phyloP scores from a whole-genome alignment of 2,797 vertebrate species.

The Lateolabrax maculatus region DNA sequence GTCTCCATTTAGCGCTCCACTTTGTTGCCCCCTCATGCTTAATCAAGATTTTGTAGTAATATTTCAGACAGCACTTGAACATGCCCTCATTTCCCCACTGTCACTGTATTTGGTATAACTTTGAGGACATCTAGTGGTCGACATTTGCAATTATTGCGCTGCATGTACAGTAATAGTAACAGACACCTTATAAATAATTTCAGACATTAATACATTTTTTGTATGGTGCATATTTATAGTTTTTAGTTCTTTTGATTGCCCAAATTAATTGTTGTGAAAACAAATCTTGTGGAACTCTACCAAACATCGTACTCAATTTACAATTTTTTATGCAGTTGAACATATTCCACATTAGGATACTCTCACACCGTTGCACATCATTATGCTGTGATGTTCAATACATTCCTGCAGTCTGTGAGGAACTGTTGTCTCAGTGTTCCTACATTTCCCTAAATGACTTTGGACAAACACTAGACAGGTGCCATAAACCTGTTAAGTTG shows the following conservation, averaged over 20 bases:
- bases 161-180: neutral
- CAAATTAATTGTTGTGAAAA: too few species aligned
- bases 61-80: neutral
- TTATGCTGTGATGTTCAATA: neutral
- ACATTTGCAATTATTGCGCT: constrained; percentile 1
- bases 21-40: neutral
- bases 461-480: too few species aligned
- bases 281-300: too few species aligned
- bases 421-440: too few species aligned
- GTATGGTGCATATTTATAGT: too few species aligned
- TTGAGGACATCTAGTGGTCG: constrained; percentile 78
- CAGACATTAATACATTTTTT: neutral
- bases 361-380: neutral
- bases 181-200: neutral
- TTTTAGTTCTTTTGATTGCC: neutral
- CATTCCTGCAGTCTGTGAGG: too few species aligned
- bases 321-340: neutral
- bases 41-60: neutral
- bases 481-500: too few species aligned
- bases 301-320: neutral
- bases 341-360: neutral
- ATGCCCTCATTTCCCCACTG: too few species aligned
- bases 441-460: too few species aligned
- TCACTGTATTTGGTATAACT: neutral
- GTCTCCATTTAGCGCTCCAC: neutral